These are phyloP conservation scores for Sebastes variabilis DNA, from an alignment of 2,797 vertebrate species.

Conservation along the genomic window DNA sequence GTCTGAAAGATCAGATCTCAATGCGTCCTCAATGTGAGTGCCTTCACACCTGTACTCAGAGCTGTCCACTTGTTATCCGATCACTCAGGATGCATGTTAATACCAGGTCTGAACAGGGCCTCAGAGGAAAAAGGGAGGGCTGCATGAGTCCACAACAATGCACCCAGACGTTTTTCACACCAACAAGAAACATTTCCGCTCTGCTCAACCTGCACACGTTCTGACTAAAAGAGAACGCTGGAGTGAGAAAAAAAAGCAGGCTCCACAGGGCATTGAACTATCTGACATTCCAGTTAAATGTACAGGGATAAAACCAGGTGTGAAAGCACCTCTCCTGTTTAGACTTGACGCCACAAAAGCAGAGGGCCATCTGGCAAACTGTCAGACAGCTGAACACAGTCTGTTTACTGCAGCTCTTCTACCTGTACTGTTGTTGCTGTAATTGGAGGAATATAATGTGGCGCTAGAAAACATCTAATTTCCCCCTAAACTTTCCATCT, in stretches of 20 bases:
- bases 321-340: slow-evolving; percentile 73
- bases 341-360: slow-evolving; percentile 70
- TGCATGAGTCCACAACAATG: background rate
- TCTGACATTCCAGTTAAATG: slow-evolving; percentile 73
- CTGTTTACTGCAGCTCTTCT: slow-evolving; percentile 41
- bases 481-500: background rate
- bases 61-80: no score
- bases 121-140: background rate
- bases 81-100: no score
- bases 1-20: no score
- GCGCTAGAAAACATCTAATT: slow-evolving; percentile 3
- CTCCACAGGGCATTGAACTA: slow-evolving; percentile 23
- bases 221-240: slow-evolving; percentile 11
- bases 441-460: background rate
- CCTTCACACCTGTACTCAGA: no score
- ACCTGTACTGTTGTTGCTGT: slow-evolving; percentile 28
- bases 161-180: slow-evolving; percentile 45
- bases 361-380: slow-evolving; percentile 72
- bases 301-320: slow-evolving; percentile 76
- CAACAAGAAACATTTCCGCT: slow-evolving; percentile 42
- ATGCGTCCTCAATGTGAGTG: no score
- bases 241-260: slow-evolving; percentile 9
- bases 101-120: no score
- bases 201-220: slow-evolving; percentile 14
- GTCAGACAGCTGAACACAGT: slow-evolving; percentile 51